A percentile compares a stretch with the other conserved stretches of the same genome.
Conservation (phyloP, 1,140 invertebrate species). For the Arctopsyche grandis region DNA sequence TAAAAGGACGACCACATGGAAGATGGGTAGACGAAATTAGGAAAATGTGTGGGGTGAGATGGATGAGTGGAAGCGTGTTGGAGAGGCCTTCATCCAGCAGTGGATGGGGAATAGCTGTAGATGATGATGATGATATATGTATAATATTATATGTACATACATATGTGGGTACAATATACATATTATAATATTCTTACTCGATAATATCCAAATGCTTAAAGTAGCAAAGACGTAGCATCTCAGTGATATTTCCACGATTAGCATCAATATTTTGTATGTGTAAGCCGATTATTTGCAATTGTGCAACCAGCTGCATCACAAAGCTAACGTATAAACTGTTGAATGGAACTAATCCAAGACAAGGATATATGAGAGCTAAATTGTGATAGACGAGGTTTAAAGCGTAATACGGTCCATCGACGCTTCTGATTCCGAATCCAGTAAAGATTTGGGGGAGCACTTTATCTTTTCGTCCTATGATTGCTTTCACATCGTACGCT, state of each 20-base stretch:
- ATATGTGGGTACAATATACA: no score
- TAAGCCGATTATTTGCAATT: background rate
- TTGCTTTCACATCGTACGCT: background rate
- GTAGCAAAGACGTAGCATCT: background rate
- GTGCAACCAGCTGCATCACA: slow-evolving; percentile 8
- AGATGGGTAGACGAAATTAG: no score
- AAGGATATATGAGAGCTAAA: background rate
- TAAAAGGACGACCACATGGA: no score
- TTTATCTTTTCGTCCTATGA: background rate
- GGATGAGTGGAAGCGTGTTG: no score
- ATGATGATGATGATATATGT: no score
- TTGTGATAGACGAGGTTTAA: slow-evolving; percentile 10
- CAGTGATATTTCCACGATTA: background rate
- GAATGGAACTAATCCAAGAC: slow-evolving; percentile 3
- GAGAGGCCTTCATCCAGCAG: no score
- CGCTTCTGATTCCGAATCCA: background rate
- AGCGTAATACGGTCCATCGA: background rate
- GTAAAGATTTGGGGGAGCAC: background rate
- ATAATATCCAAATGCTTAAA: slow-evolving; percentile 16
- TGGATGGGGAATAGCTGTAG: no score
- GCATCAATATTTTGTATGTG: background rate
- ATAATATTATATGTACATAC: no score
- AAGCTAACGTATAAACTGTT: slow-evolving; percentile 10
- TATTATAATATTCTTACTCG: background rate
- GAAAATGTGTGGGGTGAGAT: no score